Evolutionary conservation across 64 coral and sea anemone genomes (phyloP).

Genomic region (Cladopsammia gracilis): DNA sequence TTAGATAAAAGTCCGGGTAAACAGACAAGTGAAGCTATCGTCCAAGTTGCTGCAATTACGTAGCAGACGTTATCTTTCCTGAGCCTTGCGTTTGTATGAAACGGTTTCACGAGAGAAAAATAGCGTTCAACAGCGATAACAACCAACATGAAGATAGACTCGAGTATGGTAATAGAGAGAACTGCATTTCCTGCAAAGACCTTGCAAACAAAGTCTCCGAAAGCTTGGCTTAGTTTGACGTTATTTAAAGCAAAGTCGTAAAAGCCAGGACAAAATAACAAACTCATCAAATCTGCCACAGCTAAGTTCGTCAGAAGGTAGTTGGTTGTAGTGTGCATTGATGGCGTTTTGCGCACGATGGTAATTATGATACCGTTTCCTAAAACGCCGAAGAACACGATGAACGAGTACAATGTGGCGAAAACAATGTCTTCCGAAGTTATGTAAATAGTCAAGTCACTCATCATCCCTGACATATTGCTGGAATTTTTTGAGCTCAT

Average conservation of each 20-base stretch:
- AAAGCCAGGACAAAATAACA: conserved; percentile 25
- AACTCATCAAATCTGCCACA: conserved; percentile 22
- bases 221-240: not conserved
- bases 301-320: conserved; percentile 52
- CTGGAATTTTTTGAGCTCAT: too few species aligned
- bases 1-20: conserved; percentile 22
- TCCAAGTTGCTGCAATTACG: not conserved
- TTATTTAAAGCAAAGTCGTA: conserved; percentile 8
- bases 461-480: too few species aligned
- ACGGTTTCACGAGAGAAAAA: not conserved
- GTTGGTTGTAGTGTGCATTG: conserved; percentile 56
- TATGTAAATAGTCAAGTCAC: too few species aligned
- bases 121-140: conserved; percentile 18
- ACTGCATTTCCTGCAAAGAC: not conserved
- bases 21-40: not conserved
- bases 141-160: conserved; percentile 2
- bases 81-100: conserved; percentile 23
- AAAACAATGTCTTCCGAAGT: conserved; percentile 8
- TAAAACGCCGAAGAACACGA: conserved; percentile 38
- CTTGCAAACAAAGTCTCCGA: conserved; percentile 26
- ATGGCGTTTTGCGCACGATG: conserved; percentile 33
- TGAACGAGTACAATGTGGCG: conserved; percentile 36
- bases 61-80: conserved; percentile 4
- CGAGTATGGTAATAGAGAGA: conserved; percentile 3
- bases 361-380: conserved; percentile 34